Percentiles rank a stretch among this genome's conserved stretches.
phyloP scores from a whole-genome alignment of 2,113 vertebrate genomes.

The Gavialis gangeticus region DNA sequence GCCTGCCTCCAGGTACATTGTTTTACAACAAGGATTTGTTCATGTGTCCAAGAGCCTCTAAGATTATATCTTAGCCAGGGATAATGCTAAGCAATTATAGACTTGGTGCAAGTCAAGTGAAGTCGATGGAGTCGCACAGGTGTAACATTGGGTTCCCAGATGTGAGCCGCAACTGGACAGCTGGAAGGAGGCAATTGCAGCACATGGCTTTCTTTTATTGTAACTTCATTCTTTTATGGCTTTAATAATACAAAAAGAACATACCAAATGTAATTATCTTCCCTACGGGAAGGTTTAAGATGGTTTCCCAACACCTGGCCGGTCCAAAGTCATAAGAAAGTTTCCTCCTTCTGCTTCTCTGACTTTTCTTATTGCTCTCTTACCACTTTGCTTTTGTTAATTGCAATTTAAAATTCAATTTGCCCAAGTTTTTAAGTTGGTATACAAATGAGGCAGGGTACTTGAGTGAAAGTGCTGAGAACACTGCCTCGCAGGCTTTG shows the following conservation, averaged over 20 bases:
- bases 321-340: background rate
- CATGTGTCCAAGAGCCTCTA: background rate
- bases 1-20: fast-evolving
- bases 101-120: background rate
- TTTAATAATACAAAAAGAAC: background rate
- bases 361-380: background rate
- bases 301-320: background rate
- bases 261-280: background rate
- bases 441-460: background rate
- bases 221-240: background rate
- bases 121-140: background rate
- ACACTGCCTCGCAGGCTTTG: background rate
- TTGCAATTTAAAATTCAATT: background rate
- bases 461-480: background rate
- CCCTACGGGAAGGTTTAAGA: background rate
- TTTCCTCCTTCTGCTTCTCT: background rate
- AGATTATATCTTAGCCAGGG: background rate
- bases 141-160: background rate
- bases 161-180: background rate
- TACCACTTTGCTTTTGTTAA: background rate
- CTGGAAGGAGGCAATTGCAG: background rate
- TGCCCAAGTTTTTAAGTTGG: background rate
- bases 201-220: background rate
- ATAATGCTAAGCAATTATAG: fast-evolving
- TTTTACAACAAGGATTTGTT: background rate